Percentiles rank a stretch among this genome's conserved stretches.
phyloP scores from a whole-genome alignment of 2,888 invertebrate genomes.

The Melipona bicolor region DNA sequence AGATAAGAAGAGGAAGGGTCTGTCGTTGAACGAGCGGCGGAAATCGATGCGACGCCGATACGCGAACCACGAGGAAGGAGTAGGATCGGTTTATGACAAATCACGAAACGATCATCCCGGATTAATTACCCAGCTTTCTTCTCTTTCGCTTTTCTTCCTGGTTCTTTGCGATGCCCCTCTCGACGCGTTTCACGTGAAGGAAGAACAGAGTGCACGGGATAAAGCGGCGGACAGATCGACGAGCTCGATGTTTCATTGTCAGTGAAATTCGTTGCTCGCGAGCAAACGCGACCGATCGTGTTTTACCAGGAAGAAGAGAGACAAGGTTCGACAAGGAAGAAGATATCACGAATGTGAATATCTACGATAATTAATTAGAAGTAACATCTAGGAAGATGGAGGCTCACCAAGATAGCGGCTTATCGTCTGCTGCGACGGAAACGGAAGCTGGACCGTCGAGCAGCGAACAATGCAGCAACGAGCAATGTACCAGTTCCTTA shows the following conservation, averaged over 20 bases:
- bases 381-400: background rate
- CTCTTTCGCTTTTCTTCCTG: background rate
- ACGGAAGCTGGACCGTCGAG: conserved; percentile 71
- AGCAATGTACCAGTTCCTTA: conserved; percentile 71
- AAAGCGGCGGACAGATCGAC: conserved; percentile 27
- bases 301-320: background rate
- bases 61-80: conserved; percentile 19
- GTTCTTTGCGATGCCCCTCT: conserved; percentile 34
- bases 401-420: conserved; percentile 44
- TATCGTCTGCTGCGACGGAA: conserved; percentile 60
- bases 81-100: conserved; percentile 51
- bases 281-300: background rate
- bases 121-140: conserved; percentile 55
- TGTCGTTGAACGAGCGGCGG: conserved; percentile 29
- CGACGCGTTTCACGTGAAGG: conserved; percentile 32
- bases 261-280: conserved; percentile 13
- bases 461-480: conserved; percentile 67
- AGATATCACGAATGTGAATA: conserved; percentile 45
- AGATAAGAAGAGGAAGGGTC: conserved; percentile 13
- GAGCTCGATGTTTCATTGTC: conserved; percentile 13
- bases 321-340: background rate
- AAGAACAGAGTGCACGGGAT: conserved; percentile 20
- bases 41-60: conserved; percentile 44
- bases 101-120: conserved; percentile 59
- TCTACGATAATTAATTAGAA: conserved; percentile 23